phyloP scores from a whole-genome alignment of 2,797 vertebrate species.

The Luscinia megarhynchos region DNA sequence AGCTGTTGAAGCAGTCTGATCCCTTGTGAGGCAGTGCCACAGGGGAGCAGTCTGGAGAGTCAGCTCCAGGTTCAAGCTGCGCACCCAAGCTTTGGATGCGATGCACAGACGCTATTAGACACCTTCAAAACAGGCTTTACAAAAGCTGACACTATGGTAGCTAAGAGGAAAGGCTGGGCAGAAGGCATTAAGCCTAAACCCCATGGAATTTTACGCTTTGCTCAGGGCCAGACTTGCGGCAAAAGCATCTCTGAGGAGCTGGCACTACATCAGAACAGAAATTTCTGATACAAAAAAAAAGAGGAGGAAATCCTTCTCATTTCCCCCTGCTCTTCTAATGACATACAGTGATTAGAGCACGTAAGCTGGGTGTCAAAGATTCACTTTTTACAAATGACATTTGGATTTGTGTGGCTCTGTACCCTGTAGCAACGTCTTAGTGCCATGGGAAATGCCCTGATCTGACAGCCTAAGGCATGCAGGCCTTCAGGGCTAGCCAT shows the following conservation, averaged over 20 bases:
- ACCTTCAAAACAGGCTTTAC: background rate
- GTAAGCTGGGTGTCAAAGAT: background rate
- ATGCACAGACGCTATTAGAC: background rate
- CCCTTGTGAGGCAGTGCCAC: background rate
- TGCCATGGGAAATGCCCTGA: background rate
- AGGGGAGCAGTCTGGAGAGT: background rate
- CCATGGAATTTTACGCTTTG: constrained; percentile 19
- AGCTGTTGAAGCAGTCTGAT: background rate
- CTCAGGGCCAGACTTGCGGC: background rate
- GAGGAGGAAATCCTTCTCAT: background rate
- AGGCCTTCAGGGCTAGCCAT: background rate
- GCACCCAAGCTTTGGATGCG: accelerated
- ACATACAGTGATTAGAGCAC: background rate
- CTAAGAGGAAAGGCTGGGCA: background rate
- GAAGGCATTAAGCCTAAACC: constrained; percentile 41
- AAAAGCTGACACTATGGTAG: background rate
- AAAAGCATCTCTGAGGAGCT: background rate
- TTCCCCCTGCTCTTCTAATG: background rate
- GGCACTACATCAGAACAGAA: background rate
- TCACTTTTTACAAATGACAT: background rate
- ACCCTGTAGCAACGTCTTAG: background rate
- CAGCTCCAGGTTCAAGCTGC: background rate
- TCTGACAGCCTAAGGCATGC: background rate
- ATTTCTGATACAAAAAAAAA: background rate
- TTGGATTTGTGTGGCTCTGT: background rate